phyloP scores from a whole-genome alignment of 2,797 vertebrate species.

The Crenichthys baileyi region DNA sequence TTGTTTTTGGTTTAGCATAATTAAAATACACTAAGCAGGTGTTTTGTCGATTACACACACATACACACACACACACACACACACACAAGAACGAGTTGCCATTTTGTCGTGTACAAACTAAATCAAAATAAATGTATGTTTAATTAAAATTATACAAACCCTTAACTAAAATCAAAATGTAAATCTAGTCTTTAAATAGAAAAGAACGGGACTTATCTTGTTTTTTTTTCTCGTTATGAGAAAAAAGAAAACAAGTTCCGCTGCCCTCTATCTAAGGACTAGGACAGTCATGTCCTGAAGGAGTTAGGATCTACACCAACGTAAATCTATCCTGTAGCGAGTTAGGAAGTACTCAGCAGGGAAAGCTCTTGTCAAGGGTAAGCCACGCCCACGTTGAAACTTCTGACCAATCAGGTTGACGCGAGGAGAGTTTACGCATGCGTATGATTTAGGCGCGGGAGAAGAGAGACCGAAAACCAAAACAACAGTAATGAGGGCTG shows the following conservation, averaged over 20 bases:
- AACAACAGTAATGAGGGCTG: constrained; percentile 42
- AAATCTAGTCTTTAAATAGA: background rate
- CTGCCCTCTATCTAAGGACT: background rate
- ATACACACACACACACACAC: background rate
- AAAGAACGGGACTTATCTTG: background rate
- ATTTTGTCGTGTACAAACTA: background rate
- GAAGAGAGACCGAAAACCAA: constrained; percentile 62
- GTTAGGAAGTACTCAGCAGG: constrained; percentile 16
- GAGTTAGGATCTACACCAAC: background rate
- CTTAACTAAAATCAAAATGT: background rate
- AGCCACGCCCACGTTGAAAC: constrained; percentile 55
- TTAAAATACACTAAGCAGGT: background rate
- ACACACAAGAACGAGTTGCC: background rate
- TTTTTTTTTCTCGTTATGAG: background rate
- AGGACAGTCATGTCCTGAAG: background rate
- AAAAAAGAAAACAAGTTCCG: background rate
- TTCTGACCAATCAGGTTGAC: constrained; percentile 70
- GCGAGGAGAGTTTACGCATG: constrained; percentile 49
- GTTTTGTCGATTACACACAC: background rate
- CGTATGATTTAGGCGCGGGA: constrained; percentile 74
- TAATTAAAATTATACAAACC: background rate
- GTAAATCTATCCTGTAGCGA: background rate
- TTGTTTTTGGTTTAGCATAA: background rate
- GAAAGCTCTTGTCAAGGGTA: constrained; percentile 14
- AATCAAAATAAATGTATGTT: background rate